Evolutionary conservation across 2,113 vertebrate genomes (phyloP), one percentile per base, ranked within the genome.

Genomic region (Micronycteris hirsuta): DNA sequence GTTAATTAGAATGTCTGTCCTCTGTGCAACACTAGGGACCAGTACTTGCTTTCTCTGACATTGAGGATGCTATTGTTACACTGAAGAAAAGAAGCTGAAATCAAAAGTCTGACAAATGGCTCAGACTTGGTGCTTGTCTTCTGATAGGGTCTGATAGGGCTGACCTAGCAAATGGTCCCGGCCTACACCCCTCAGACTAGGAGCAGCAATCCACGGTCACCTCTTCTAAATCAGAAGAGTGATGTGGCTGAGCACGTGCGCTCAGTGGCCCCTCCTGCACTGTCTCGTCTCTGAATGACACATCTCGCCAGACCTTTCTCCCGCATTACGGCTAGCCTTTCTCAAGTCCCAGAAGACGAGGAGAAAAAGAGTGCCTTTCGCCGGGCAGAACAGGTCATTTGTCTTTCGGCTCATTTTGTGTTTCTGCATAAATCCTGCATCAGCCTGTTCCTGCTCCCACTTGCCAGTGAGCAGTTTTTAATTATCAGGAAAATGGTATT

Each of bases 401-500:
- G 95, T 95, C 81, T 45, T 91, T 49, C 38, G 86, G 91, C 65
- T 45, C 9, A 85, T 97, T 85, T 90, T 38, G 63, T 47, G 36
- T 97, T 94, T 97, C 96, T 96, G 89, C 93, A 93, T 65, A n/a
- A 74, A 3, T 97, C 91, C 91, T 61, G 26, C 91, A 93, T 54
- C 58, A 22, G 96, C 92, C 97, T 96, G 97, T 12, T 20, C 88
- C 86, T 96, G 93, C 96, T 95, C 84, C 83, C 82, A 87, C 92
- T 97, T 96, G 95, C 95, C 56, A 63, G 96, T 45, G 92, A 98
- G 86, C 81, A 95, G 95, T 93, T 97, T 33, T 7, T 96, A 95
- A 97, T 95, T 87, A 97, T 76, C 83, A 91, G 65, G 0, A 56
- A 96, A 95, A 98, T 86, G 97, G 97, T 97, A 97, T 97, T 98